Base-by-base conservation (phyloP, 2,797 vertebrate genomes). In the Hapalemur alaotrensis region DNA sequence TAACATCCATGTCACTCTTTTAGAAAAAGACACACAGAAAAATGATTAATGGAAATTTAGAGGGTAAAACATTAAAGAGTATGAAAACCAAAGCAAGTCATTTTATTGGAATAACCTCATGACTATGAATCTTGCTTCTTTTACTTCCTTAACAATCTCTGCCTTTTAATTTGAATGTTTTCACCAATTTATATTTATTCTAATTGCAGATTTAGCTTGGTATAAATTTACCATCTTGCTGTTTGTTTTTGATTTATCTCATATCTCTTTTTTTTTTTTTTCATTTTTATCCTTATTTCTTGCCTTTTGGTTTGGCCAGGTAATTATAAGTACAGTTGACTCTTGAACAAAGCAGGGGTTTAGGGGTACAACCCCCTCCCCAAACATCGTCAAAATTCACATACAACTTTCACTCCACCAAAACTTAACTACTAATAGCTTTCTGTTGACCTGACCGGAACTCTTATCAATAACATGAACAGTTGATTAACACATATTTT, bases 71-170 rank as follows among this genome's bases (percentile, higher is more conserved):
- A 32, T 38, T 28, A 35, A 54, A n/a, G 1, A n/a, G 10, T 28
- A 4, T 46, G 54, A 12, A 38, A 54, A 14, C 17, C 67, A 54
- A 20, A 78, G 20, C 7, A 11, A 61, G 9, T 18, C 15, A n/a
- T 7, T 35, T 7, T 4, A 2, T 4, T 18, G 28, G 23, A 28
- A 15, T 0, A 13, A 7, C 12, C 28, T 78, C 20, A 5, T 13
- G 11, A 22, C 50, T 7, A 15, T 7, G 12, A 32, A 22, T 10
- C 7, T 20, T 18, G 25, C 25, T 38, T 17, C 22, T 61, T 78
- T 22, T 1, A 41, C 22, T 63, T 14, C 28, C 3, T 69, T 50
- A 59, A 63, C 11, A 14, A 20, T 30, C 57, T 48, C 52, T 46
- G 23, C 23, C 18, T 35, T 35, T 38, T 61, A 22, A 41, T 41